Conservation (phyloP, 2,113 vertebrate species). For the Scomber japonicus region DNA sequence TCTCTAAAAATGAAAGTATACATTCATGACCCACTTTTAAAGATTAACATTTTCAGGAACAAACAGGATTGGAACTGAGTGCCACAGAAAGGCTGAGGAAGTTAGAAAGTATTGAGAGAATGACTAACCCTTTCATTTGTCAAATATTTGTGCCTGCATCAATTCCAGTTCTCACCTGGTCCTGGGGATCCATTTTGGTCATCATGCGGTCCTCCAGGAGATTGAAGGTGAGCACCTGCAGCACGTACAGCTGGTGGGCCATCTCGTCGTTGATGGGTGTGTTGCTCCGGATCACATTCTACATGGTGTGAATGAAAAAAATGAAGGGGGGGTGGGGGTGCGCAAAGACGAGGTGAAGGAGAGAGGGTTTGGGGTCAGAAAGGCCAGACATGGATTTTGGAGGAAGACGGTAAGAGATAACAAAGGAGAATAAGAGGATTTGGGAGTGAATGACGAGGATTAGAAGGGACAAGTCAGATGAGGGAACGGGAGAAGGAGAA, state of each 20-base stretch:
- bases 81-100: no score
- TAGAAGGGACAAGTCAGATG: conserved; percentile 34
- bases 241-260: conserved; percentile 97
- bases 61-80: no score
- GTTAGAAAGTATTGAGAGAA: no score
- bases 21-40: no score
- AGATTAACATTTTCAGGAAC: no score
- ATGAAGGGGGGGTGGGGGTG: background rate
- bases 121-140: no score
- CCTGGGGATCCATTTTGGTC: conserved; percentile 99
- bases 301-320: conserved; percentile 17
- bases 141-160: no score
- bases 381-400: conserved; percentile 38
- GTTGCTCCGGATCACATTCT: conserved; percentile 95
- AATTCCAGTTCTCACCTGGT: conserved; percentile 87
- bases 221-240: conserved; percentile 98
- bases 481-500: conserved; percentile 25
- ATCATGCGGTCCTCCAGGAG: conserved; percentile 98
- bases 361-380: conserved; percentile 19
- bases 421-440: conserved; percentile 53
- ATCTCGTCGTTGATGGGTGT: conserved; percentile 97
- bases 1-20: no score
- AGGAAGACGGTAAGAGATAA: conserved; percentile 27
- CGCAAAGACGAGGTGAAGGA: conserved; percentile 4
- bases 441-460: conserved; percentile 43